These are phyloP conservation scores for Metaphire vulgaris DNA, from an alignment of 1,140 invertebrate species.

Conservation along the genomic window DNA sequence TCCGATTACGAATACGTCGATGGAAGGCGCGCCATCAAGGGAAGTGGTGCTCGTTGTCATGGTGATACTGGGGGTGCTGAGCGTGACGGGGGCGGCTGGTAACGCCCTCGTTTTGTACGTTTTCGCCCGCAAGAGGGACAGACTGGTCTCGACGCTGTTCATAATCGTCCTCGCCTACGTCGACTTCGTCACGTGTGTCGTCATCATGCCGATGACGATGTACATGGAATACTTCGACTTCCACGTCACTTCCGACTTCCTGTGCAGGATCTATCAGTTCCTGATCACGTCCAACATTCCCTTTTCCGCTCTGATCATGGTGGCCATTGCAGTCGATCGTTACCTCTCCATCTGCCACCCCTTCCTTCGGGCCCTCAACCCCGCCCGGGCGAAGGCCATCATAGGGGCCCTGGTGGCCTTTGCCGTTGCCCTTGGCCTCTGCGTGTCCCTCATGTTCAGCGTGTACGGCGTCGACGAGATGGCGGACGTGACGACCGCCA, in stretches of 20 bases:
- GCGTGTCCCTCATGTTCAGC: slow-evolving; percentile 39
- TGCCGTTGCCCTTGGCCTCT: slow-evolving; percentile 38
- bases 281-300: slow-evolving; percentile 47
- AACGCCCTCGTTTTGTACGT: slow-evolving; percentile 50
- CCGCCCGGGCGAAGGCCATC: slow-evolving; percentile 40
- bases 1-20: too few species aligned
- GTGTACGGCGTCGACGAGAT: too few species aligned
- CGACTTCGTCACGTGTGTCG: slow-evolving; percentile 43
- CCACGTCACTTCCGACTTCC: slow-evolving; percentile 32
- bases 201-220: slow-evolving; percentile 46
- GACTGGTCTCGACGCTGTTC: slow-evolving; percentile 39
- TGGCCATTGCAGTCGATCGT: slow-evolving; percentile 47
- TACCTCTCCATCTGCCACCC: slow-evolving; percentile 51
- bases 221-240: slow-evolving; percentile 37
- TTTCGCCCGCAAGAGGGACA: slow-evolving; percentile 44
- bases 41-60: too few species aligned
- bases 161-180: slow-evolving; percentile 44
- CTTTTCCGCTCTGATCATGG: slow-evolving; percentile 48
- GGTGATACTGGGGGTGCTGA: too few species aligned
- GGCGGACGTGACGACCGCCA: too few species aligned
- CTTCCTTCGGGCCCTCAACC: slow-evolving; percentile 42
- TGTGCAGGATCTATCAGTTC: slow-evolving; percentile 49
- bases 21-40: too few species aligned
- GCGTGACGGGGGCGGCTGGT: slow-evolving; percentile 46
- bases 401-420: slow-evolving; percentile 37